Conservation (phyloP, 1,140 invertebrate genomes). For the Diploscapter pachys region DNA sequence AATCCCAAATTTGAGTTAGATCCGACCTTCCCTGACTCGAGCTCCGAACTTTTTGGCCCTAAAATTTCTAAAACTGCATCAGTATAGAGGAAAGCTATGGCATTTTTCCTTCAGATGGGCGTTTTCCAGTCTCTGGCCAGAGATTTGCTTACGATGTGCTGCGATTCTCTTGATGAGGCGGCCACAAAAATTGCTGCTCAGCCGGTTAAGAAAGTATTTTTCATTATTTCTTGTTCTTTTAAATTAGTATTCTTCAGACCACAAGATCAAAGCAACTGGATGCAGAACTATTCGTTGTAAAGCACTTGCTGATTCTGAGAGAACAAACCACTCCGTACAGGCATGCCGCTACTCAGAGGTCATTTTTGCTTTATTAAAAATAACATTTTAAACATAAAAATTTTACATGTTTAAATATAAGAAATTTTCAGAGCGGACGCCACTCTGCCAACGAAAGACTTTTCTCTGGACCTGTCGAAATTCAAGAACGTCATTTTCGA, state of each 20-base stretch:
- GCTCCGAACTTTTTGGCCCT: background rate
- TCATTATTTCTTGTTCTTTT: background rate
- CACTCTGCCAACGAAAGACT: constrained; percentile 44
- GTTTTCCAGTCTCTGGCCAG: constrained; percentile 94
- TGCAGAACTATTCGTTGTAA: constrained; percentile 91
- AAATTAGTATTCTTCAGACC: constrained; percentile 60
- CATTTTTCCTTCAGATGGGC: constrained; percentile 21
- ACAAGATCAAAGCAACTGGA: constrained; percentile 67
- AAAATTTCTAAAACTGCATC: background rate
- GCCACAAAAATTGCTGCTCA: constrained; percentile 61
- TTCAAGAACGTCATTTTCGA: constrained; percentile 44
- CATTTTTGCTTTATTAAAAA: background rate
- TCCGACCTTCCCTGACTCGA: no score
- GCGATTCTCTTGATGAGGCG: constrained; percentile 80
- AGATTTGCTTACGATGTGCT: constrained; percentile 85
- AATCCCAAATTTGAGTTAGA: background rate
- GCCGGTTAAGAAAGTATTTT: constrained; percentile 23
- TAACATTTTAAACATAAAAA: background rate
- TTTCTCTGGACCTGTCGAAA: constrained; percentile 52
- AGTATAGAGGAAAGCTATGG: background rate
- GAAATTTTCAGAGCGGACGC: constrained; percentile 25
- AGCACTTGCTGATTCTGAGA: constrained; percentile 89
- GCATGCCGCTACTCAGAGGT: constrained; percentile 31
- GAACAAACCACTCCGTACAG: constrained; percentile 98
- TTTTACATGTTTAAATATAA: constrained; percentile 1